Evolutionary conservation across 2,113 vertebrate genomes (phyloP).

Genomic region (Picathartes gymnocephalus): DNA sequence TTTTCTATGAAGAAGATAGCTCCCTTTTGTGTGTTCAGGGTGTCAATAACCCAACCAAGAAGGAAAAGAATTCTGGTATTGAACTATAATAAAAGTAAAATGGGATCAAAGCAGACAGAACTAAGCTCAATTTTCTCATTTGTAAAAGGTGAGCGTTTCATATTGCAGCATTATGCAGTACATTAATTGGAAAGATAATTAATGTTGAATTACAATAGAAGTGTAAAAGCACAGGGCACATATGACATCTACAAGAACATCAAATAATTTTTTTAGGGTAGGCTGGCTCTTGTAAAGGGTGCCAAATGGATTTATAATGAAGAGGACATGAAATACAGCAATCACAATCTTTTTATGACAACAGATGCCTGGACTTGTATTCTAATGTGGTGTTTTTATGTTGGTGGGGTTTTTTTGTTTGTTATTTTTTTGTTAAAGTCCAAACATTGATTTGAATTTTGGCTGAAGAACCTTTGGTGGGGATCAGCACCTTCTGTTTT

Average conservation of each 20-base stretch:
- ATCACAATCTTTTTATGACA: background rate
- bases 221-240: background rate
- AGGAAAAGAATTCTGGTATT: background rate
- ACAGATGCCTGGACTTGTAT: background rate
- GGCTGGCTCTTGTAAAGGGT: background rate
- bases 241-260: background rate
- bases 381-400: background rate
- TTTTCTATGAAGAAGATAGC: background rate
- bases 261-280: background rate
- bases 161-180: background rate
- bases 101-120: constrained; percentile 6
- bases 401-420: too few relatives aligned
- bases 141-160: background rate
- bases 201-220: constrained; percentile 20
- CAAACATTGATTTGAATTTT: background rate
- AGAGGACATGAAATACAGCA: background rate
- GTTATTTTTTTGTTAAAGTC: background rate
- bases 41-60: background rate
- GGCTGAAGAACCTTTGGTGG: background rate
- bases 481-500: background rate
- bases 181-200: constrained; percentile 50
- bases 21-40: background rate
- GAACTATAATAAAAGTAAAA: constrained; percentile 6
- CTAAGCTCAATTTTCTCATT: constrained; percentile 28
- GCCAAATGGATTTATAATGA: constrained; percentile 56